Conservation (phyloP, 1,140 invertebrate species). For the Pachypsylla venusta region DNA sequence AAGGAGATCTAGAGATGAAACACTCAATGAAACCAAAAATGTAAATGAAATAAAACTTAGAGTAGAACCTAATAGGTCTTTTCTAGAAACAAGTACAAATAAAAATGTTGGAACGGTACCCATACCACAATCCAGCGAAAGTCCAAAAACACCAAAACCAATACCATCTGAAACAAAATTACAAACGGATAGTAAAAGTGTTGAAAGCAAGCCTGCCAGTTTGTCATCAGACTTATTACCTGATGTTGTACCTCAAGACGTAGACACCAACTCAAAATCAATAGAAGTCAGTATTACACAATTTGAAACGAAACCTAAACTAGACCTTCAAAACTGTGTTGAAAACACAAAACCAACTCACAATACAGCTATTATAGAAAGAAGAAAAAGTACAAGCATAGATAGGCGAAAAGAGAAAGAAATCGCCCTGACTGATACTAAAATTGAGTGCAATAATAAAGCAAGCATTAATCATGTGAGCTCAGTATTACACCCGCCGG, state of each 20-base stretch:
- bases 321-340: no score
- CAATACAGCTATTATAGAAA: conserved; percentile 24
- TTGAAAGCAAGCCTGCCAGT: no score
- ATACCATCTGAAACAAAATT: no score
- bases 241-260: no score
- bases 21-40: conserved; percentile 4
- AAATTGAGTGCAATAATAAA: not conserved
- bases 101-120: conserved; percentile 10
- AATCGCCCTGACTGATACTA: not conserved
- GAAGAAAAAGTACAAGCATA: conserved; percentile 22
- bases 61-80: not conserved
- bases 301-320: no score
- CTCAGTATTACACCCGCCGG: not conserved
- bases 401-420: not conserved
- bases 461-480: conserved; percentile 2
- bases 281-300: no score
- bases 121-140: no score
- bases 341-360: no score
- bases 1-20: conserved; percentile 22
- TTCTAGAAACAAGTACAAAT: conserved; percentile 3
- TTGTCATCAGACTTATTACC: no score
- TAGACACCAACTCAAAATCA: no score
- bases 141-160: no score
- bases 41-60: conserved; percentile 3
- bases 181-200: no score